phyloP scores from a whole-genome alignment of 2,888 invertebrate species.

The Melolontha melolontha region DNA sequence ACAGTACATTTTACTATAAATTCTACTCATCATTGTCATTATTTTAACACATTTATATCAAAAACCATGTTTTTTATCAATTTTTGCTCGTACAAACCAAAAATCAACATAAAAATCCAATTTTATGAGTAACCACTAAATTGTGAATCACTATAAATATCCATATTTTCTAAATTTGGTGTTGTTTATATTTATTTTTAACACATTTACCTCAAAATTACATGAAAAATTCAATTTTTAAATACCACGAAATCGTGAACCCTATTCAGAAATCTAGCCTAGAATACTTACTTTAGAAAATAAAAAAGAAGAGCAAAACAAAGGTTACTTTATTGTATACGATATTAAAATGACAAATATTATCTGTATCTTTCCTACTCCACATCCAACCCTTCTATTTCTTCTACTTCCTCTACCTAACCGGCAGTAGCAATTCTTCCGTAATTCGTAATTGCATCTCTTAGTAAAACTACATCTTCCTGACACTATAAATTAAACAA shows the following conservation, averaged over 20 bases:
- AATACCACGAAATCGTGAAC: conserved; percentile 15
- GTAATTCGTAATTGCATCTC: conserved; percentile 12
- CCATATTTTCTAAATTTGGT: conserved; percentile 20
- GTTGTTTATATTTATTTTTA: conserved; percentile 18
- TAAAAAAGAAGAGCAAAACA: conserved; percentile 15
- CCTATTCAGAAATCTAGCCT: conserved; percentile 13
- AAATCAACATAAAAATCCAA: conserved; percentile 30
- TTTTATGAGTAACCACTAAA: conserved; percentile 28
- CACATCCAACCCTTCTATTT: conserved; percentile 15
- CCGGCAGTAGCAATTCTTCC: neutral
- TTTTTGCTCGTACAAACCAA: conserved; percentile 29
- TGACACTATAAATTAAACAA: conserved; percentile 13
- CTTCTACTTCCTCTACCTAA: conserved; percentile 12
- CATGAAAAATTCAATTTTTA: conserved; percentile 16
- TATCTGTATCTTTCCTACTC: conserved; percentile 15
- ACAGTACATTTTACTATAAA: conserved; percentile 2
- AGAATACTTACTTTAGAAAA: conserved; percentile 15
- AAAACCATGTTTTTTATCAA: conserved; percentile 29
- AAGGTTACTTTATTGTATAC: conserved; percentile 12
- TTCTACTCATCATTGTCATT: conserved; percentile 24
- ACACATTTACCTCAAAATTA: conserved; percentile 16
- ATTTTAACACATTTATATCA: conserved; percentile 29
- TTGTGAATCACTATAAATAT: conserved; percentile 26
- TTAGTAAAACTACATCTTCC: conserved; percentile 15
- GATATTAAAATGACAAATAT: conserved; percentile 10